phyloP scores from a whole-genome alignment of 2,888 invertebrate species.

The Panopea generosa region DNA sequence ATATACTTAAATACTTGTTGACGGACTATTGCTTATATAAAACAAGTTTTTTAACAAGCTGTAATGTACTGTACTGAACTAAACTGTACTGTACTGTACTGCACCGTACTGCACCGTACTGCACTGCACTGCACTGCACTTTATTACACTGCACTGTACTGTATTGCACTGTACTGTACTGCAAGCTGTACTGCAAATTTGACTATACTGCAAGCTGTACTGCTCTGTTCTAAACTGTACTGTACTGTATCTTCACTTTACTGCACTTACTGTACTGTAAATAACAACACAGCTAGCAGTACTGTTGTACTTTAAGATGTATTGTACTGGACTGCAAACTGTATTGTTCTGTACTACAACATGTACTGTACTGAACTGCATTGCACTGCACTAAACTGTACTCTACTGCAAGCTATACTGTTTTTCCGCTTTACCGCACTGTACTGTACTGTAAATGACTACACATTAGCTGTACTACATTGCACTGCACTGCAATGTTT shows the following conservation, averaged over 20 bases:
- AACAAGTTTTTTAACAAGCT: conserved; percentile 23
- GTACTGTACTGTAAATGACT: conserved; percentile 16
- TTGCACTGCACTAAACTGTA: conserved; percentile 26
- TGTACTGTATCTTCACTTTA: conserved; percentile 21
- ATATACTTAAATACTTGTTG: too few relatives aligned
- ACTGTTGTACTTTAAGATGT: conserved; percentile 30
- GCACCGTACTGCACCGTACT: conserved; percentile 44
- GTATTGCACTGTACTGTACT: conserved; percentile 6
- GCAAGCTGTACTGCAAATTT: conserved; percentile 6
- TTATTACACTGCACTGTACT: conserved; percentile 9
- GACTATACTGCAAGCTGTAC: conserved; percentile 7
- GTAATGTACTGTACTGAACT: conserved; percentile 28
- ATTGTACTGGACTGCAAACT: conserved; percentile 19
- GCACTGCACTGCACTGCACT: conserved; percentile 17
- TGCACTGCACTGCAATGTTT: conserved; percentile 5
- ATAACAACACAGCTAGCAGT: too few relatives aligned
- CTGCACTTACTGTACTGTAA: too few relatives aligned
- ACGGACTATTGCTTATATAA: too few relatives aligned
- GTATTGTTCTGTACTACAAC: conserved; percentile 24
- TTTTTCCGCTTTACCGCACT: background rate
- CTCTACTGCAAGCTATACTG: conserved; percentile 15
- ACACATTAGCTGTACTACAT: conserved; percentile 6
- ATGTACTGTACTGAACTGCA: conserved; percentile 23
- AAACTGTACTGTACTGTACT: conserved; percentile 19
- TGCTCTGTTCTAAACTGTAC: conserved; percentile 13